These are phyloP conservation scores for Aporophyla lueneburgensis DNA, from an alignment of 2,888 invertebrate genomes.

Conservation along the genomic window DNA sequence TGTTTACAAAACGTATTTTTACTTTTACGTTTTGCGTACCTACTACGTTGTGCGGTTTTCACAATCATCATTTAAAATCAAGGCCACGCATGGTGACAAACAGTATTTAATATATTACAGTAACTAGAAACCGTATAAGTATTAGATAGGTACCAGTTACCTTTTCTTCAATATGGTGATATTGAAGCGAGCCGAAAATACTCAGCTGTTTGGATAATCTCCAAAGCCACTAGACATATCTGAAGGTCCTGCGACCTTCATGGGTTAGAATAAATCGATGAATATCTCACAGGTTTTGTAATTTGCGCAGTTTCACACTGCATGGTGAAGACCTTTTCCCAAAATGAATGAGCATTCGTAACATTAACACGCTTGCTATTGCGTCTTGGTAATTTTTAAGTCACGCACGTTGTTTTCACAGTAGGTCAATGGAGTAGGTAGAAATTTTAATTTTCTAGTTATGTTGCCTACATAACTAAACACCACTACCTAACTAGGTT, in stretches of 20 bases:
- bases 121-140: neutral
- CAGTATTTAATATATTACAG: neutral
- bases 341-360: neutral
- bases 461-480: too few species aligned
- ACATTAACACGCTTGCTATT: neutral
- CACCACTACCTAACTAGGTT: too few species aligned
- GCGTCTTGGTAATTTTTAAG: too few species aligned
- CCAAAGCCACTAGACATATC: neutral
- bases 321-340: too few species aligned
- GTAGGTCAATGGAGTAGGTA: neutral
- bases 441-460: neutral
- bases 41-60: neutral
- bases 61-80: conserved; percentile 7
- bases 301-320: neutral
- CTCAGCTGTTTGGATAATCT: conserved; percentile 9
- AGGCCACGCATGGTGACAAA: neutral
- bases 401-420: neutral
- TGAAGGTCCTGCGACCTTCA: conserved; percentile 5
- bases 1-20: neutral
- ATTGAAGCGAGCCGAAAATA: neutral
- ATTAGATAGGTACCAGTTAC: neutral
- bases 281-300: neutral
- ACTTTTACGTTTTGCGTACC: neutral
- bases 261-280: neutral
- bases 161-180: neutral